Base-by-base conservation (phyloP, 2,888 invertebrate species). In the Ametastegia equiseti region DNA sequence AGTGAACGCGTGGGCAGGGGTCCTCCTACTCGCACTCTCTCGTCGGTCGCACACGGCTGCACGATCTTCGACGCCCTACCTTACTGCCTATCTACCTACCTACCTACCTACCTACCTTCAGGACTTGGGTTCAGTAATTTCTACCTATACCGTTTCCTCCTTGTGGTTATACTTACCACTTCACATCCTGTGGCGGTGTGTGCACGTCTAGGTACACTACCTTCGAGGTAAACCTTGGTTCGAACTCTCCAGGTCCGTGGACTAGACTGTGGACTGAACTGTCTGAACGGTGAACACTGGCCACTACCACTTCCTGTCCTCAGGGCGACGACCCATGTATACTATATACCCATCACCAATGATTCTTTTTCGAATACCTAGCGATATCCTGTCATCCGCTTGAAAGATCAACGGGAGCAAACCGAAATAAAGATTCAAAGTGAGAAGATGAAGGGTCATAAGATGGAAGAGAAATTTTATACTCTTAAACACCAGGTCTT, bases 1-100 rank as follows among this genome's bases (percentile, higher is more conserved):
- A 84, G 81, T 57, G 15, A 60, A 65, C 50, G 81, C 86, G 87
- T 87, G 86, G 87, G 87, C 82, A 82, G 75, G n/a, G 73, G 81
- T 85, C 86, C 86, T 85, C 45, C 80, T 63, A 33, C 50, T 65
- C 77, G 45, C n/a, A 45, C 75, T 75, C 50, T 73, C 81, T 60
- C 73, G 47, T 57, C 57, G 39, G 27, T 81, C 71, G 36, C 54
- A 75, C 75, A 75, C 39, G 27, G 47, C 45, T 71, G 50, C 75
- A 75, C 75, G 75, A 75, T 75, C 75, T 78, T 42, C 78, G 78
- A 78, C 57, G 78, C 63, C 78, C 42, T 63, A 60, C 60, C 57
- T 50, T 15, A n/a, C n/a, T n/a, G n/a, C n/a, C n/a, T n/a, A n/a
- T n/a, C n/a, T n/a, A n/a, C n/a, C n/a, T n/a, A n/a, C 63, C 39